A percentile compares a stretch with the other conserved stretches of the same genome.
Evolutionary conservation across 2,113 vertebrate genomes (phyloP).

Genomic region (Rhinolophus ferrumequinum): DNA sequence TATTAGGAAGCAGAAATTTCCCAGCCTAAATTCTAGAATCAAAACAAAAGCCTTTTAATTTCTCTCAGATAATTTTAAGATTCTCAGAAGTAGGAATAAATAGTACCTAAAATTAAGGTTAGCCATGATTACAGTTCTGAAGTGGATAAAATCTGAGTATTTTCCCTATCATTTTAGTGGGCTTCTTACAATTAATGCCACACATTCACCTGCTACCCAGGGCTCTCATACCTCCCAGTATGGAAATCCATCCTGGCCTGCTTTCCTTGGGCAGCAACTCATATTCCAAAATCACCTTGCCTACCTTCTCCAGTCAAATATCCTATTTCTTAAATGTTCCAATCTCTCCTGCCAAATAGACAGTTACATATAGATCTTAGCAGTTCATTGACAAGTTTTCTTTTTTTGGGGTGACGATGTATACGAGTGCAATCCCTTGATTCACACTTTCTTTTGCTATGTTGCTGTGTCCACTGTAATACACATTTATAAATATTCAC

Average conservation of each 20-base stretch:
- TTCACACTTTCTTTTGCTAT: background rate
- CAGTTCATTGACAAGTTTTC: background rate
- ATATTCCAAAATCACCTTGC: background rate
- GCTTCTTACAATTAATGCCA: background rate
- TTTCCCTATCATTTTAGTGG: background rate
- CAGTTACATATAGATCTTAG: background rate
- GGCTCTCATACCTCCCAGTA: background rate
- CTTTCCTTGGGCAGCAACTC: background rate
- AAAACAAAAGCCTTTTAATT: background rate
- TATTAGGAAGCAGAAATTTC: conserved; percentile 47
- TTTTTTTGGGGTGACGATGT: background rate
- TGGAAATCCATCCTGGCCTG: background rate
- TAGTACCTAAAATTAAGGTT: background rate
- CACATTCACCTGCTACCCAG: background rate
- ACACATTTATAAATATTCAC: background rate
- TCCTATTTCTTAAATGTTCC: background rate
- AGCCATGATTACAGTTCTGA: background rate
- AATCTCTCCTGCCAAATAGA: background rate
- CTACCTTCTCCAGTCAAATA: background rate
- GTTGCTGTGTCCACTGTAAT: background rate
- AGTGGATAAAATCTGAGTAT: background rate
- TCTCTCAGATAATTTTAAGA: conserved; percentile 35
- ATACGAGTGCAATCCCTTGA: background rate
- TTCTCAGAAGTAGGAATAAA: conserved; percentile 42
- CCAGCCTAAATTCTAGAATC: background rate